phyloP scores from a whole-genome alignment of 2,113 vertebrate genomes.

The Passer domesticus region DNA sequence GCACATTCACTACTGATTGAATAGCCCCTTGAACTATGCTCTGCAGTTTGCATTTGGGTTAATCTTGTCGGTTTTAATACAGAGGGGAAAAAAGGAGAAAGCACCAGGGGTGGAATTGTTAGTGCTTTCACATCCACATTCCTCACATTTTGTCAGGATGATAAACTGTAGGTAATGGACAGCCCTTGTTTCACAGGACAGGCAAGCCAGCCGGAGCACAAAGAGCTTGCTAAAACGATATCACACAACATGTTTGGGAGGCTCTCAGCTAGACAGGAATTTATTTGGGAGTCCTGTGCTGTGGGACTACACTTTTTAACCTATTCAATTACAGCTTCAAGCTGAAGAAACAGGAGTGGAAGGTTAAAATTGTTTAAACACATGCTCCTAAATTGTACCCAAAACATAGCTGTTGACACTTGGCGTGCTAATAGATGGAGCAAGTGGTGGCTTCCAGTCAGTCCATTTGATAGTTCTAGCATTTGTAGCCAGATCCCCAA shows the following conservation, averaged over 20 bases:
- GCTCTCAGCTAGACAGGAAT: conserved; percentile 62
- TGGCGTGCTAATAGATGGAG: conserved; percentile 31
- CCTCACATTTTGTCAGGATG: conserved; percentile 79
- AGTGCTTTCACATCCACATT: conserved; percentile 75
- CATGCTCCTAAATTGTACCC: conserved; percentile 63
- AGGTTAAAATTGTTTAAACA: conserved; percentile 70
- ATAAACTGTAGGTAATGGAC: conserved; percentile 80
- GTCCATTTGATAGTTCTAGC: neutral
- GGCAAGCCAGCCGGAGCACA: conserved; percentile 62
- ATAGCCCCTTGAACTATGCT: conserved; percentile 82
- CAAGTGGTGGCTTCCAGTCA: neutral
- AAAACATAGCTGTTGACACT: conserved; percentile 69
- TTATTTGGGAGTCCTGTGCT: conserved; percentile 70
- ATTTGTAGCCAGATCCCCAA: neutral
- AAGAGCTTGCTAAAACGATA: conserved; percentile 59
- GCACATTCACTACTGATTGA: conserved; percentile 76
- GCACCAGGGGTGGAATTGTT: conserved; percentile 76
- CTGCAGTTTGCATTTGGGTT: conserved; percentile 76
- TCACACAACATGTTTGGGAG: conserved; percentile 44
- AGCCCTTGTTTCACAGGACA: conserved; percentile 68
- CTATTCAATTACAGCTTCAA: conserved; percentile 59
- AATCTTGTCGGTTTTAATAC: conserved; percentile 82
- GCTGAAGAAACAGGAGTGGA: conserved; percentile 60
- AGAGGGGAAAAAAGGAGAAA: conserved; percentile 57
- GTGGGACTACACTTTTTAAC: conserved; percentile 65